Evolutionary conservation across 1,140 invertebrate species (phyloP).

Genomic region (Pectinophora gossypiella): DNA sequence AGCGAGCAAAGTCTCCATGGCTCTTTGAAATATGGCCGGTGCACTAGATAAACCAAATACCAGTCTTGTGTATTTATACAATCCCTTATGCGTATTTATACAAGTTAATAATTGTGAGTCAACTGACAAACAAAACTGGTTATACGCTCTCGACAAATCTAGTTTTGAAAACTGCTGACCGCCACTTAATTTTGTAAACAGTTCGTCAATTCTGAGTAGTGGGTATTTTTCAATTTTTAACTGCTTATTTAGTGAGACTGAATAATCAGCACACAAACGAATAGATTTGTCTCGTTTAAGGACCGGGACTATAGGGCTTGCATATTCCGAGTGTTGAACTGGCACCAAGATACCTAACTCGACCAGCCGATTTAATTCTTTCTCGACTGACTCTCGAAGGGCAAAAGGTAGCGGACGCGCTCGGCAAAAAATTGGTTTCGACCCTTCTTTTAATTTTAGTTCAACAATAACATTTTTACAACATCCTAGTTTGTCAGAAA

Average conservation of each 20-base stretch:
- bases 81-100: conserved; percentile 17
- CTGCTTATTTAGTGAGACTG: conserved; percentile 29
- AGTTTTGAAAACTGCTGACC: conserved; percentile 36
- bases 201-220: conserved; percentile 24
- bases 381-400: neutral
- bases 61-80: conserved; percentile 8
- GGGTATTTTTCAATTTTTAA: conserved; percentile 26
- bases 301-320: conserved; percentile 48
- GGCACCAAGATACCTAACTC: conserved; percentile 7
- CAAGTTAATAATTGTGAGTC: conserved; percentile 17
- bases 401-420: conserved; percentile 8
- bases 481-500: neutral
- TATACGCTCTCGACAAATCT: too few species aligned
- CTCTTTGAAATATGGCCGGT: neutral
- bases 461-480: neutral
- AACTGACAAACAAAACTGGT: conserved; percentile 24
- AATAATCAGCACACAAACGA: too few species aligned
- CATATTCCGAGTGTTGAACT: conserved; percentile 34
- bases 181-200: conserved; percentile 27
- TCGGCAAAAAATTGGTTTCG: conserved; percentile 1
- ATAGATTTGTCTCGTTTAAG: conserved; percentile 34
- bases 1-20: neutral
- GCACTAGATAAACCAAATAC: neutral
- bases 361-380: conserved; percentile 1
- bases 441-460: neutral